Percentiles rank a stretch among this genome's conserved stretches.
Evolutionary conservation across 1,140 invertebrate genomes (phyloP).

Genomic region (Pachyrhynchus sulphureomaculatus): DNA sequence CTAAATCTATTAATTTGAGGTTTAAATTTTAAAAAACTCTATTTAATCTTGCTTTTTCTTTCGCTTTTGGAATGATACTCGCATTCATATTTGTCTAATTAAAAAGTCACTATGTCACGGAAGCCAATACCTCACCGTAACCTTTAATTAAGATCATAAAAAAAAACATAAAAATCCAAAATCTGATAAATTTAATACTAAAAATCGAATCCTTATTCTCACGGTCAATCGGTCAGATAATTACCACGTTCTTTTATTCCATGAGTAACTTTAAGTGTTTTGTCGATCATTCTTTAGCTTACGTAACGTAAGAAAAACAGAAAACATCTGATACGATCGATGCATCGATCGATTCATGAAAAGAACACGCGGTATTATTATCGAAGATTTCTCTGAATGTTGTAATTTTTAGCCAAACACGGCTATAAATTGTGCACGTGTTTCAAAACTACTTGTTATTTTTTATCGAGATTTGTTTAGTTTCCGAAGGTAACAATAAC

Average conservation of each 20-base stretch:
- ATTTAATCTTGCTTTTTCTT: too few species aligned
- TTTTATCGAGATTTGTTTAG: conserved; percentile 24
- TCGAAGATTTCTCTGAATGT: conserved; percentile 34
- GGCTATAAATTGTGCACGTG: conserved; percentile 39
- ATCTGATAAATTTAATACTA: conserved; percentile 28
- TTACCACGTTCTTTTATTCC: too few species aligned
- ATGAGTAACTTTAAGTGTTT: too few species aligned
- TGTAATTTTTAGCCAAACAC: conserved; percentile 36
- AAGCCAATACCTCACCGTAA: background rate
- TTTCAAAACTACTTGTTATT: conserved; percentile 26
- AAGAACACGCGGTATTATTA: conserved; percentile 21
- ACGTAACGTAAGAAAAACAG: too few species aligned
- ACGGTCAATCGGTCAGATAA: conserved; percentile 30
- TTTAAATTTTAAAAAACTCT: too few species aligned
- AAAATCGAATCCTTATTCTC: conserved; percentile 24
- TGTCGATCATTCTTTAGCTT: too few species aligned
- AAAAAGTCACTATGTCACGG: background rate
- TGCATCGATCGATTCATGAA: too few species aligned
- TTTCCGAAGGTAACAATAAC: conserved; percentile 35
- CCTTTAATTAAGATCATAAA: conserved; percentile 14
- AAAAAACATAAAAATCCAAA: conserved; percentile 24
- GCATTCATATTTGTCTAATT: background rate
- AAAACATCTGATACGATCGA: too few species aligned
- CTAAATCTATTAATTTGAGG: too few species aligned
- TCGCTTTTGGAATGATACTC: too few species aligned